phyloP scores from a whole-genome alignment of 2,888 invertebrate genomes.

The Colletes collaris region DNA sequence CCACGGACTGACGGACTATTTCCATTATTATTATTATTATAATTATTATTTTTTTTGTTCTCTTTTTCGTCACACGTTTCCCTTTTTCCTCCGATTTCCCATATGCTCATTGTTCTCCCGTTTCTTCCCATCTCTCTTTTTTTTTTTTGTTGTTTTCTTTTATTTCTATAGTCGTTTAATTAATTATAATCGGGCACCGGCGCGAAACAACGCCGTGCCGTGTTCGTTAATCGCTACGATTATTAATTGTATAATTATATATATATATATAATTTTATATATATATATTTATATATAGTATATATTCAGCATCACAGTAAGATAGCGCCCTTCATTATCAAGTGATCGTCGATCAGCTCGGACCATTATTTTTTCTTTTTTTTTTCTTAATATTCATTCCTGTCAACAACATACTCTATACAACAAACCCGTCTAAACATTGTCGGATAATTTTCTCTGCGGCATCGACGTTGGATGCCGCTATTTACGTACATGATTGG shows the following conservation, averaged over 20 bases:
- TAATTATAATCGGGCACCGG: conserved; percentile 50
- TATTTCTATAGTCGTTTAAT: conserved; percentile 55
- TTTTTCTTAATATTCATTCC: conserved; percentile 67
- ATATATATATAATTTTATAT: conserved; percentile 71
- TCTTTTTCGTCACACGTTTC: background rate
- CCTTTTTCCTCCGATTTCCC: conserved; percentile 46
- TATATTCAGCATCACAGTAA: conserved; percentile 83
- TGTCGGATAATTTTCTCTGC: conserved; percentile 53
- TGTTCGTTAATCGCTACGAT: conserved; percentile 58
- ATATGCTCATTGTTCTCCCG: conserved; percentile 50
- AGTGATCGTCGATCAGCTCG: conserved; percentile 77
- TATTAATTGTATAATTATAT: conserved; percentile 72
- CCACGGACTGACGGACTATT: conserved; percentile 46
- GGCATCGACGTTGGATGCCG: conserved; percentile 25
- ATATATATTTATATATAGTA: conserved; percentile 55
- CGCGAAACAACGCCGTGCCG: conserved; percentile 22
- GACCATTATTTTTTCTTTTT: conserved; percentile 53
- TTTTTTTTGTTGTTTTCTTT: background rate
- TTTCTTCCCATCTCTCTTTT: conserved; percentile 30
- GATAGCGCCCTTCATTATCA: conserved; percentile 82
- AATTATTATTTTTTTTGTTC: background rate
- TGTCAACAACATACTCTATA: conserved; percentile 79
- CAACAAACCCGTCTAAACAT: conserved; percentile 78
- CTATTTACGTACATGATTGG: conserved; percentile 44
- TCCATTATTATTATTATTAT: background rate